Evolutionary conservation across 2,113 vertebrate genomes (phyloP).

Genomic region (Equus quagga): DNA sequence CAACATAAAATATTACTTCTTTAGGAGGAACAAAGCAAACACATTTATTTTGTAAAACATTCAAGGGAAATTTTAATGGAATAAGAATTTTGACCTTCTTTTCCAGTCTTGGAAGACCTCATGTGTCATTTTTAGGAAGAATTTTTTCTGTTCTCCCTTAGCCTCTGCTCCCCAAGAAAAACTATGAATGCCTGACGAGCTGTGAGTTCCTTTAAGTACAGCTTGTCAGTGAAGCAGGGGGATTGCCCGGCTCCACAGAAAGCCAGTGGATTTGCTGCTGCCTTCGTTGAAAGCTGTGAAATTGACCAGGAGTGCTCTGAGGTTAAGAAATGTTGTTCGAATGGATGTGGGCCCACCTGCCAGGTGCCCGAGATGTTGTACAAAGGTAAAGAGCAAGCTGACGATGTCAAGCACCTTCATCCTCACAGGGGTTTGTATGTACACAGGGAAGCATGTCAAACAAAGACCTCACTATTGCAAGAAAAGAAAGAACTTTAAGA

Average conservation of each 20-base stretch:
- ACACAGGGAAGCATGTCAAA: rapidly evolving
- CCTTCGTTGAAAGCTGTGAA: constrained; percentile 97
- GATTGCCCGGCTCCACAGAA: constrained; percentile 95
- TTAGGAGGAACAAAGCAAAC: not conserved
- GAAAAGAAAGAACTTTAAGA: rapidly evolving
- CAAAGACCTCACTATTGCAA: rapidly evolving
- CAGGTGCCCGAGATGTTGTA: constrained; percentile 96
- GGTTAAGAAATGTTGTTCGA: constrained; percentile 96
- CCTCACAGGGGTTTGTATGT: rapidly evolving
- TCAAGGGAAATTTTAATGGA: constrained; percentile 37
- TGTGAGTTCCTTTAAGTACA: constrained; percentile 97
- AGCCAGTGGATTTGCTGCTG: constrained; percentile 97
- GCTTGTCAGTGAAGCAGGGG: constrained; percentile 94
- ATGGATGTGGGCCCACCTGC: constrained; percentile 97
- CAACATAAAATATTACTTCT: not conserved
- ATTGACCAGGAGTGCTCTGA: constrained; percentile 93
- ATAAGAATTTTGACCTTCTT: constrained; percentile 32
- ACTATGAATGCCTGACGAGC: constrained; percentile 97
- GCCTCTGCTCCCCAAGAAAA: constrained; percentile 97
- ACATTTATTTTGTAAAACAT: not conserved
- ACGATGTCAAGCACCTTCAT: rapidly evolving
- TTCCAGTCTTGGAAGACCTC: not conserved
- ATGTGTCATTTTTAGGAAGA: not conserved
- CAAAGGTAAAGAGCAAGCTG: constrained; percentile 90
- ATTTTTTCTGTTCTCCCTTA: constrained; percentile 75